Conservation (phyloP, 2,113 vertebrate species). For the Aplodontia rufa region DNA sequence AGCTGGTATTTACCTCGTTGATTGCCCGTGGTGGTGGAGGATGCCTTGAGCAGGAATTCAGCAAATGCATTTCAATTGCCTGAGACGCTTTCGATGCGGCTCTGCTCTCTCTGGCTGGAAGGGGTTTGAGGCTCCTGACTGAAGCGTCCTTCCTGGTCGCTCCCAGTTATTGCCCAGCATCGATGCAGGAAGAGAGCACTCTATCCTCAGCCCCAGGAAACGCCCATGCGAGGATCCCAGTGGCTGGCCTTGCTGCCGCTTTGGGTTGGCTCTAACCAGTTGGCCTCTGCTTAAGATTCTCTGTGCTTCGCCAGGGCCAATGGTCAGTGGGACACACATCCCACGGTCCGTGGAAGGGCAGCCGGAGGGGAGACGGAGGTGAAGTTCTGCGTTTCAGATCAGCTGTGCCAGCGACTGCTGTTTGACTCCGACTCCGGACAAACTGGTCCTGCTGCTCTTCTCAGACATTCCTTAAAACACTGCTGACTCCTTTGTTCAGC, state of each 20-base stretch:
- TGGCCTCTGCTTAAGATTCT: not conserved
- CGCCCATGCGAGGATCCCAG: too few species aligned
- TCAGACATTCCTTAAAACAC: too few species aligned
- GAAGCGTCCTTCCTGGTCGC: not conserved
- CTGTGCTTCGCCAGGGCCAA: not conserved
- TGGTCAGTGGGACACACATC: too few species aligned
- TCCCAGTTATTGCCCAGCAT: not conserved
- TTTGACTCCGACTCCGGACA: not conserved
- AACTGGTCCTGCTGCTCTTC: fast-evolving
- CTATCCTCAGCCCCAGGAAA: not conserved
- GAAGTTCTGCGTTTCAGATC: not conserved
- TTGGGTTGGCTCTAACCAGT: not conserved
- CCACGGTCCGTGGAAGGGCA: too few species aligned
- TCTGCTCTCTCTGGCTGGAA: not conserved
- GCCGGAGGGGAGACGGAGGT: not conserved
- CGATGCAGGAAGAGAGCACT: not conserved
- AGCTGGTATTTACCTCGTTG: not conserved
- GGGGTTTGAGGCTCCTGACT: not conserved
- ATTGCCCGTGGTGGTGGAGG: not conserved
- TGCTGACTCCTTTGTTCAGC: fast-evolving
- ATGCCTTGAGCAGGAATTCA: not conserved
- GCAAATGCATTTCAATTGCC: not conserved
- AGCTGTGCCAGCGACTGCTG: too few species aligned
- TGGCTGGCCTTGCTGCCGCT: not conserved
- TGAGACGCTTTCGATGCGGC: not conserved